Base-by-base conservation (phyloP, 2,797 vertebrate genomes). In the Cercopithecus diana region DNA sequence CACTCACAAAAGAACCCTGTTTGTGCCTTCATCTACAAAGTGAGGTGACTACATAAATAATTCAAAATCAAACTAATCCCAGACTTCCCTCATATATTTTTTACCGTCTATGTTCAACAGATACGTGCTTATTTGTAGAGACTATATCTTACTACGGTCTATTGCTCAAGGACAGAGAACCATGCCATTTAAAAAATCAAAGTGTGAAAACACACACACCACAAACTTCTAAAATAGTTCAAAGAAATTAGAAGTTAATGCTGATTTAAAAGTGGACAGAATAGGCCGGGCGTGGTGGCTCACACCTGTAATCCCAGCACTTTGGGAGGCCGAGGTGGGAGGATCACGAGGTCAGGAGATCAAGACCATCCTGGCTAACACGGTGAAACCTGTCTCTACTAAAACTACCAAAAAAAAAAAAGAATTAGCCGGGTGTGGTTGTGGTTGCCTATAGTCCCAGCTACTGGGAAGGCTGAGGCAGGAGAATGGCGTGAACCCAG, bases 61-160 rank as follows among this genome's bases (percentile, higher is more conserved):
- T 97, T 95, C 87, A 96, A 90, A 95, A 50, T 96, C 73, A 67
- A 72, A 96, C 93, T 86, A 93, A 90, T 80, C 55, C 70, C 55
- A 50, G 11, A 26, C n/a, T 88, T 91, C 57, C 43, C 43, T 95
- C 79, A 92, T 87, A 19, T 93, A 96, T 95, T 91, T 94, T 92
- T 95, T 77, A 93, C 72, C 43, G 7, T 73, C 57, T 88, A 4
- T 26, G 39, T 93, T 97, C 58, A 52, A 80, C 24, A 97, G 94
- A 92, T 96, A 92, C 22, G 55, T 95, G 45, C 36, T 95, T 93
- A 80, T 94, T 92, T 87, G 90, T 43, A 77, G 82, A 97, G 22
- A 76, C 39, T 80, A n/a, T 24, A 81, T 81, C 76, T 87, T 82
- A 91, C 33, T 14, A 67, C 1, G 22, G 15, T 72, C 33, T 28